Percentiles rank a stretch among this genome's conserved stretches.
Evolutionary conservation across 2,113 vertebrate genomes (phyloP).

Genomic region (Glareola pratincola): DNA sequence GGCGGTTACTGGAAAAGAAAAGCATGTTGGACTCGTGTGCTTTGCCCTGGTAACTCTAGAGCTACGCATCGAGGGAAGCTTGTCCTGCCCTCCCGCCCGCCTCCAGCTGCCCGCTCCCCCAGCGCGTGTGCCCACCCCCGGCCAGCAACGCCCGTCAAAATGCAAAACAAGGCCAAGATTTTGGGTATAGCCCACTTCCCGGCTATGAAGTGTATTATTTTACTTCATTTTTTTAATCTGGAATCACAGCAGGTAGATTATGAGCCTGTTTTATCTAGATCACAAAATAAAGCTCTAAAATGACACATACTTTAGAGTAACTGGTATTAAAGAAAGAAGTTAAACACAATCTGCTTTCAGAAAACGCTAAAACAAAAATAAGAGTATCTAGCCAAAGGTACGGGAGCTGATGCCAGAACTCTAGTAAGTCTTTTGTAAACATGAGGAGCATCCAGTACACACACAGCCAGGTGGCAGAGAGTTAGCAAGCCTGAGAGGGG

Average conservation of each 20-base stretch:
- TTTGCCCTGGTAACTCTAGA: not conserved
- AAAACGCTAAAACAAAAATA: not conserved
- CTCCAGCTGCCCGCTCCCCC: fast-evolving
- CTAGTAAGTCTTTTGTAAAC: not conserved
- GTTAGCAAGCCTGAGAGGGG: not conserved
- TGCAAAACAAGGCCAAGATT: fast-evolving
- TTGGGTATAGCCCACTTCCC: not conserved
- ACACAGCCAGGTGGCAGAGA: not conserved
- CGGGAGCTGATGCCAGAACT: not conserved
- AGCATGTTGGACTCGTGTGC: not conserved
- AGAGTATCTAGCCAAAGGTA: not conserved
- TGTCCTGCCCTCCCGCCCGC: not conserved
- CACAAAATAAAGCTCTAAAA: not conserved
- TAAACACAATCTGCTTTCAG: not conserved
- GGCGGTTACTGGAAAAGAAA: constrained; percentile 50
- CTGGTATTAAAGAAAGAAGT: not conserved
- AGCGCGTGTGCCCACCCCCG: fast-evolving
- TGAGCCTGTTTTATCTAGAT: not conserved
- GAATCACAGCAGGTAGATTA: not conserved
- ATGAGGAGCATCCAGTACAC: not conserved
- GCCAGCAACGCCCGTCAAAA: not conserved
- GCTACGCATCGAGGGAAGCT: fast-evolving
- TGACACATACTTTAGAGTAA: not conserved
- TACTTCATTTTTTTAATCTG: not conserved
- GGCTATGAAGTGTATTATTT: not conserved